Conservation (phyloP, 2,113 vertebrate species). For the Hippocampus comes region DNA sequence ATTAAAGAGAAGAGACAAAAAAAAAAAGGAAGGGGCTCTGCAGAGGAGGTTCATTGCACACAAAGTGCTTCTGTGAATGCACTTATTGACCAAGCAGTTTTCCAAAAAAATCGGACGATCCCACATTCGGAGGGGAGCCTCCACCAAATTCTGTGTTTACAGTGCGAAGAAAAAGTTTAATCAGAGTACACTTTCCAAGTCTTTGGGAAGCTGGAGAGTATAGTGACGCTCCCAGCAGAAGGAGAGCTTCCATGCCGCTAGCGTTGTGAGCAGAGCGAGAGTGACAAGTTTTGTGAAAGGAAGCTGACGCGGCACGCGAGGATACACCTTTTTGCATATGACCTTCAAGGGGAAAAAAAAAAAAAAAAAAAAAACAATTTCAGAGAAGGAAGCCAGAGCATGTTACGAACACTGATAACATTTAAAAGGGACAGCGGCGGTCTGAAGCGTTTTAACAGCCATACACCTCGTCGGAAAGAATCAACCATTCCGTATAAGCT, state of each 20-base stretch:
- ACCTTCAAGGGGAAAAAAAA: slow-evolving; percentile 3
- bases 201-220: not conserved
- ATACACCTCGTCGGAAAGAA: not conserved
- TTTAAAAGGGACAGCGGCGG: not conserved
- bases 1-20: slow-evolving; percentile 2
- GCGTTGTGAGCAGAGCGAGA: not conserved
- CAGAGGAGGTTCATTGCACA: not conserved
- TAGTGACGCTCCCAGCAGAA: not conserved
- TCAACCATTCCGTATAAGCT: not conserved
- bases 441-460: not conserved
- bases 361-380: not conserved
- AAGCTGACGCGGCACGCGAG: slow-evolving; percentile 3
- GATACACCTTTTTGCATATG: slow-evolving; percentile 9
- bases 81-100: not conserved
- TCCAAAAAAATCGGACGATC: not conserved
- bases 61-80: not conserved
- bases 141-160: not conserved
- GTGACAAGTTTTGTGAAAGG: slow-evolving; percentile 7
- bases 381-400: not conserved
- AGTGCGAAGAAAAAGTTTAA: not conserved
- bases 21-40: not conserved
- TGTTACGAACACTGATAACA: slow-evolving; percentile 2
- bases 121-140: not conserved
- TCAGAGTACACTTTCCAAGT: not conserved
- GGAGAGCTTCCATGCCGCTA: not conserved